A percentile compares a stretch with the other conserved stretches of the same genome.
phyloP scores from a whole-genome alignment of 2,888 invertebrate genomes.

The Exocentrus adspersus region DNA sequence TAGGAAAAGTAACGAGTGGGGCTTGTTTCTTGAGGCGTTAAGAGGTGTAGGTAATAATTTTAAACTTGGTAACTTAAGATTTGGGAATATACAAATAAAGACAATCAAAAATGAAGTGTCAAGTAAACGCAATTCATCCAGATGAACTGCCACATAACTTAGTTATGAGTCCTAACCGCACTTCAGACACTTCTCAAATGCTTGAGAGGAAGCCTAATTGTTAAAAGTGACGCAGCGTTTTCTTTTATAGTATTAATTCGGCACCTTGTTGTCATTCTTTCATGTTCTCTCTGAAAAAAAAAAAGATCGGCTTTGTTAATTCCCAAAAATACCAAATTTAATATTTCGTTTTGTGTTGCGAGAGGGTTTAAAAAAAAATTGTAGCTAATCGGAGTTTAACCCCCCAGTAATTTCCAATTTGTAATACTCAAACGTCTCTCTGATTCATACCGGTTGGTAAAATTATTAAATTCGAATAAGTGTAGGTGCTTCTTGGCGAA shows the following conservation, averaged over 20 bases:
- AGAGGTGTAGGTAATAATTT: no score
- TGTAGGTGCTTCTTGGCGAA: no score
- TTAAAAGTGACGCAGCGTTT: conserved; percentile 42
- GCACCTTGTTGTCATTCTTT: conserved; percentile 19
- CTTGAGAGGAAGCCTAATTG: conserved; percentile 42
- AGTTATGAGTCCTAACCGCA: conserved; percentile 25
- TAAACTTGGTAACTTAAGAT: no score
- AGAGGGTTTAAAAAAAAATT: neutral
- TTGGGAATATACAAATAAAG: no score
- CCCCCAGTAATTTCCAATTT: no score
- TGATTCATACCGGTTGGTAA: no score
- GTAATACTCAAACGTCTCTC: no score
- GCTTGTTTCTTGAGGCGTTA: no score
- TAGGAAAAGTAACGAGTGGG: no score
- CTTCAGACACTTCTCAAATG: conserved; percentile 31
- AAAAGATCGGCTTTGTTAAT: conserved; percentile 10
- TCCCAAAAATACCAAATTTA: conserved; percentile 5
- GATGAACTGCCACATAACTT: conserved; percentile 23
- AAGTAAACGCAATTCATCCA: conserved; percentile 18
- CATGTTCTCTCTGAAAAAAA: conserved; percentile 3
- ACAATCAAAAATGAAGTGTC: no score
- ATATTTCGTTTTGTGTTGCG: neutral
- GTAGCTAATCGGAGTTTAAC: neutral
- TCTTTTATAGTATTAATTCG: conserved; percentile 28
- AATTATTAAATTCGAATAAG: no score